Conservation (phyloP, 2,113 vertebrate species). For the Pseudorhombus dupliciocellatus region DNA sequence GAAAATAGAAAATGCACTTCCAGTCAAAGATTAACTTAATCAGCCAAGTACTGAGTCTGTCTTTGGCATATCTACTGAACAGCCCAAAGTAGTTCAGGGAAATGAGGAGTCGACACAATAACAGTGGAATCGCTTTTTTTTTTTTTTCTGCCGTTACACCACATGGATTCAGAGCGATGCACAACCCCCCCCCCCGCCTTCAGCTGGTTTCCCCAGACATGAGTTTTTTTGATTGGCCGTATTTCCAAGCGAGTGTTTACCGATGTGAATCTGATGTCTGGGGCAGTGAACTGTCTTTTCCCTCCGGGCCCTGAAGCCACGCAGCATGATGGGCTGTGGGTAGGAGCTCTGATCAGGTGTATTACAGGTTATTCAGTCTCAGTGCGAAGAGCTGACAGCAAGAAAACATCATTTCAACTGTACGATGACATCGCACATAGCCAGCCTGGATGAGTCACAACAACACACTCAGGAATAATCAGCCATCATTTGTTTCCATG, state of each 20-base stretch:
- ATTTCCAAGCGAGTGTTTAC: slow-evolving; percentile 10
- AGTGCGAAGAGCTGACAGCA: slow-evolving; percentile 16
- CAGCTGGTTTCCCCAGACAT: slow-evolving; percentile 23
- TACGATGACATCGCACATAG: slow-evolving; percentile 17
- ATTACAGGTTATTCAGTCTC: slow-evolving; percentile 19
- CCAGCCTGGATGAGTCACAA: slow-evolving; percentile 15
- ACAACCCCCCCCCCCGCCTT: slow-evolving; percentile 40
- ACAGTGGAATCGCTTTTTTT: slow-evolving; percentile 51
- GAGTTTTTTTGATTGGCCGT: neutral
- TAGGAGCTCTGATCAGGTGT: slow-evolving; percentile 39
- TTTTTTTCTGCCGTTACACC: slow-evolving; percentile 49
- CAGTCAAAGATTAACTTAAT: slow-evolving; percentile 36
- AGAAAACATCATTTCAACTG: slow-evolving; percentile 7
- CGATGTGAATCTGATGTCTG: slow-evolving; percentile 52
- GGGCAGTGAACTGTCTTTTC: slow-evolving; percentile 39
- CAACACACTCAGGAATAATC: slow-evolving; percentile 8
- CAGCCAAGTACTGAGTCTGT: slow-evolving; percentile 23
- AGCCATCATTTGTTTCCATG: neutral
- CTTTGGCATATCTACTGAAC: slow-evolving; percentile 41
- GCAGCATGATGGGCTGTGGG: slow-evolving; percentile 16
- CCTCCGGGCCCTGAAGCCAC: neutral
- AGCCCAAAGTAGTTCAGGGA: slow-evolving; percentile 52
- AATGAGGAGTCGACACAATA: slow-evolving; percentile 46
- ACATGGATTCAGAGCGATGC: slow-evolving; percentile 46
- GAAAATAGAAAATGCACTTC: slow-evolving; percentile 17